Evolutionary conservation across 2,888 invertebrate species (phyloP).

Genomic region (Yponomeuta sedellus): DNA sequence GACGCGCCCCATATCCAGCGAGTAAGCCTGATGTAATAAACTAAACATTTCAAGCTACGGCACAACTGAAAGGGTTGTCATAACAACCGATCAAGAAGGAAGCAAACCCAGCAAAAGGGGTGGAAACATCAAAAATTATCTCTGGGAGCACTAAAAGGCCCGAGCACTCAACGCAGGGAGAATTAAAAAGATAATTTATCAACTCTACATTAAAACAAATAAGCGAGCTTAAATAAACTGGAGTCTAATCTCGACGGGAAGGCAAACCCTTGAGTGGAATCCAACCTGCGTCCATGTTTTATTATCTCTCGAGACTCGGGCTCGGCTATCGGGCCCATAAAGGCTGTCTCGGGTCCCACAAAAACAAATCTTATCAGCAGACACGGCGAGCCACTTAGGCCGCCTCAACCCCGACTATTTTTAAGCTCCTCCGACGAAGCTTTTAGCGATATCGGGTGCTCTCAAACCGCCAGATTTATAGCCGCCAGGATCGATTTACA

Average conservation of each 20-base stretch:
- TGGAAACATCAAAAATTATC: background rate
- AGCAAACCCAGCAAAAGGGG: constrained; percentile 22
- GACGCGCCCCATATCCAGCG: constrained; percentile 27
- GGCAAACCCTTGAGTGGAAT: constrained; percentile 49
- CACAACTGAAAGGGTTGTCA: constrained; percentile 2
- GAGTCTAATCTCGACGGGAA: constrained; percentile 47
- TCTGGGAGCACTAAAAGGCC: background rate
- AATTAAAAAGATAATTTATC: constrained; percentile 13
- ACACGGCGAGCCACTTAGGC: constrained; percentile 71
- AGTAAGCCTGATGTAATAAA: constrained; percentile 2
- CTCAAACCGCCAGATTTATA: constrained; percentile 61
- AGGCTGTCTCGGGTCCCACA: constrained; percentile 48
- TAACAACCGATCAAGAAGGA: constrained; percentile 27
- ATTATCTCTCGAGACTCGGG: constrained; percentile 47
- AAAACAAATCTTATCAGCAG: constrained; percentile 69
- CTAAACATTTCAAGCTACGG: constrained; percentile 4
- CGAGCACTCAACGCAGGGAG: background rate
- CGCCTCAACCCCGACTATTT: constrained; percentile 50
- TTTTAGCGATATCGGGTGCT: constrained; percentile 66
- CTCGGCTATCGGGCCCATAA: constrained; percentile 47
- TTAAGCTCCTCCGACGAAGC: constrained; percentile 55
- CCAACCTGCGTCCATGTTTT: constrained; percentile 49
- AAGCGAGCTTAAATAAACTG: constrained; percentile 55
- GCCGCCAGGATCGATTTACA: constrained; percentile 59
- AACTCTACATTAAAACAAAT: constrained; percentile 41